Evolutionary conservation across 2,888 invertebrate genomes (phyloP), one percentile per base, ranked within the genome.

Genomic region (Antitype chi): DNA sequence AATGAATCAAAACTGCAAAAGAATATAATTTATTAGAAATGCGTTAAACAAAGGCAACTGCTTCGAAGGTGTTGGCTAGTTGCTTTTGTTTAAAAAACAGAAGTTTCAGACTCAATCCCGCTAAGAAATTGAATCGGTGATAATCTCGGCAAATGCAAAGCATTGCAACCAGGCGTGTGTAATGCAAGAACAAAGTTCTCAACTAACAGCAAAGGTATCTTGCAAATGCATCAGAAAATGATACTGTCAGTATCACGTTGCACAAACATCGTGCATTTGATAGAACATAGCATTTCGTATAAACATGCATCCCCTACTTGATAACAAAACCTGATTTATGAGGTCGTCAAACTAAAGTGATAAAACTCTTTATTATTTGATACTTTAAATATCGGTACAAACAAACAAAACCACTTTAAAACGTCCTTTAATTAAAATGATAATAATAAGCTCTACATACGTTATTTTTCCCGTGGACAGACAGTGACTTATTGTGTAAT

Each of bases 151-250:
- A 93, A 95, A 96, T 95, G 96, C 96, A 94, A 96, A 96, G 96
- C 96, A 92, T 95, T 95, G 95, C 94, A 94, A 94, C 94, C 95
- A 96, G 96, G 96, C 96, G 96, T 94, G 95, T 93, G 93, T 92
- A 89, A 92, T 91, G 90, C 91, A 90, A 89, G 85, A 89, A 90
- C 88, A 86, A 74, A 86, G 87, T 86, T 87, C 91, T 92, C 91
- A 91, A 91, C 90, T 89, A 92, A 89, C 89, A 90, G 89, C 87
- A 85, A 89, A 91, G 90, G 90, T 90, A 85, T 90, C 90, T 94
- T 93, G 92, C 93, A 93, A 90, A 92, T 90, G 87, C 82, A 76
- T 82, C 80, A 78, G 78, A 85, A 81, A 81, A 76, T 86, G 78
- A 88, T 86, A 88, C 81, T 85, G 76, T 85, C 81, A 81, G 88